Evolutionary conservation across 2,888 invertebrate species (phyloP).

Genomic region (Dicyrtoma fusca): DNA sequence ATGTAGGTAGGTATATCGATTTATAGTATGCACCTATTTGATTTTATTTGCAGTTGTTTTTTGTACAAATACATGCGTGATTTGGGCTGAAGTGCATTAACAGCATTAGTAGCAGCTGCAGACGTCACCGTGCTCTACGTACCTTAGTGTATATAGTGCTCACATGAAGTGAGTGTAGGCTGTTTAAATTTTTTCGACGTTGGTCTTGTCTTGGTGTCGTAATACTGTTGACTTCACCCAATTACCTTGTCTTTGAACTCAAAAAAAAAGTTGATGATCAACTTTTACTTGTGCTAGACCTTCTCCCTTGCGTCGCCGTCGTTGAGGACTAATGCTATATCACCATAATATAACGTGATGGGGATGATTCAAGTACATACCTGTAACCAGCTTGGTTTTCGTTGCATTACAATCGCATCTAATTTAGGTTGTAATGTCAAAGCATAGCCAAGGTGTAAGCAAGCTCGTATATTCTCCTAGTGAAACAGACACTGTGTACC

Average conservation of each 20-base stretch:
- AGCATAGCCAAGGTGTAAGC: no score
- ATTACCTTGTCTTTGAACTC: constrained; percentile 39
- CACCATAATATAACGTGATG: background rate
- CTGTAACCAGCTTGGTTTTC: background rate
- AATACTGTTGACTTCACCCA: constrained; percentile 29
- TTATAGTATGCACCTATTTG: no score
- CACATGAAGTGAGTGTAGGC: constrained; percentile 2
- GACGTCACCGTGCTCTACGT: no score
- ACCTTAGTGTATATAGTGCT: background rate
- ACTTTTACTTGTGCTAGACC: constrained; percentile 36
- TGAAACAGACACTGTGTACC: no score
- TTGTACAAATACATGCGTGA: no score
- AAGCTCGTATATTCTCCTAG: no score
- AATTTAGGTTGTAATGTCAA: no score
- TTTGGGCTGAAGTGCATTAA: no score
- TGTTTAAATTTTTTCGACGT: background rate
- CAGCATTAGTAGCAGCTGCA: no score
- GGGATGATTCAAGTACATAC: background rate
- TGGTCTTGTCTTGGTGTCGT: constrained; percentile 12
- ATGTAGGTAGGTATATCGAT: no score
- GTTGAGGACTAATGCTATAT: background rate
- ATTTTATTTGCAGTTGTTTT: no score
- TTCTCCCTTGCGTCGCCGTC: constrained; percentile 1
- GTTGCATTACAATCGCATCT: no score
- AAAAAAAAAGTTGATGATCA: constrained; percentile 36